Evolutionary conservation across 2,113 vertebrate species (phyloP).

Genomic region (Catagonus wagneri): DNA sequence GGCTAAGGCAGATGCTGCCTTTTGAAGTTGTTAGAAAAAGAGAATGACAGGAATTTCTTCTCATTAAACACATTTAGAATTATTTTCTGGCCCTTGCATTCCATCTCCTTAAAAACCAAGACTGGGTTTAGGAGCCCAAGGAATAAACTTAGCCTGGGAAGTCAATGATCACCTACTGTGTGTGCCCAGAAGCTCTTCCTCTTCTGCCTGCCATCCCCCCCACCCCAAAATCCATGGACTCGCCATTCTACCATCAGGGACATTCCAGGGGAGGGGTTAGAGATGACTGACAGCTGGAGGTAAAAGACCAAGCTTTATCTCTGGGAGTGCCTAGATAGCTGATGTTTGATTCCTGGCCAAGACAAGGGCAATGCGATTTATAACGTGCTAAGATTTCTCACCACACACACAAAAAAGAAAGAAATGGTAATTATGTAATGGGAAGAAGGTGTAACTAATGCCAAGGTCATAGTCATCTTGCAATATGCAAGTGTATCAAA

Average conservation of each 20-base stretch:
- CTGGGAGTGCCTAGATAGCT: neutral
- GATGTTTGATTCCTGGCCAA: neutral
- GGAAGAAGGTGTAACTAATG: neutral
- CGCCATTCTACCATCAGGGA: neutral
- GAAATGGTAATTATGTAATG: neutral
- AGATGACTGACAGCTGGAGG: neutral
- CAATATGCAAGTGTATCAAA: neutral
- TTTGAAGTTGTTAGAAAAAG: neutral
- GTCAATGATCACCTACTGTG: neutral
- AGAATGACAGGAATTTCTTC: neutral
- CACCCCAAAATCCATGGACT: too few species aligned
- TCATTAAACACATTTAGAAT: neutral
- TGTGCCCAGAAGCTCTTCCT: neutral
- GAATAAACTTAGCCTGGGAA: neutral
- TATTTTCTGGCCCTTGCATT: neutral
- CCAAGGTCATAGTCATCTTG: neutral
- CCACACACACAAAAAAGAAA: neutral
- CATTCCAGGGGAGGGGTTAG: neutral
- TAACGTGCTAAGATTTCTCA: neutral
- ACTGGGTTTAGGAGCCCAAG: neutral
- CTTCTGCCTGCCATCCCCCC: neutral
- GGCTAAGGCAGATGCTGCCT: neutral
- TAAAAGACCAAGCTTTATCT: neutral
- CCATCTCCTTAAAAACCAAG: neutral
- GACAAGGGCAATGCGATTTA: neutral